Conservation (phyloP, 2,797 vertebrate species). For the Tamandua tetradactyla region DNA sequence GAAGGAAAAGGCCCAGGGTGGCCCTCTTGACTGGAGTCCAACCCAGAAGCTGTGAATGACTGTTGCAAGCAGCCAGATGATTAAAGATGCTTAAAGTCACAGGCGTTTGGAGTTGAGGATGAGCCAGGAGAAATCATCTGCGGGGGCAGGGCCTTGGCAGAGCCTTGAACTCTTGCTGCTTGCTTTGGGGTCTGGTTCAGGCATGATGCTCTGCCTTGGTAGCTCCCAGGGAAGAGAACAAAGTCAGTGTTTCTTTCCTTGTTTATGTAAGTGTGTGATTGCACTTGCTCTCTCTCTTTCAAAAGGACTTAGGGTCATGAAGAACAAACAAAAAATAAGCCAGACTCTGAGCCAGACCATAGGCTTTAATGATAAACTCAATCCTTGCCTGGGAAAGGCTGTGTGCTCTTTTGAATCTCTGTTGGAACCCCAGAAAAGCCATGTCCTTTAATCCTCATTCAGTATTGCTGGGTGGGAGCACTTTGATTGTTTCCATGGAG, state of each 20-base stretch:
- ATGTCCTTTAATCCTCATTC: too few relatives aligned
- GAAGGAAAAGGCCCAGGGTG: neutral
- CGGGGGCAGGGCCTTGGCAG: neutral
- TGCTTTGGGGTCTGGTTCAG: neutral
- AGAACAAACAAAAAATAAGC: neutral
- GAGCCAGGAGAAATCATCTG: neutral
- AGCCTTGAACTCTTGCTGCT: neutral
- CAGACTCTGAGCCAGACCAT: neutral
- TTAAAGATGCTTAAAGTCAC: neutral
- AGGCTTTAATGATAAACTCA: neutral
- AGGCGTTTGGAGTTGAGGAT: neutral
- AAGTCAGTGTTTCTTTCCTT: neutral
- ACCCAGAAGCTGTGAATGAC: constrained; percentile 4
- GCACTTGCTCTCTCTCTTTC: neutral
- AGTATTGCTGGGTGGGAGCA: too few relatives aligned
- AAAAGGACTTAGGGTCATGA: neutral
- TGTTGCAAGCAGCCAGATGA: neutral
- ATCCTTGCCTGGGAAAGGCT: neutral
- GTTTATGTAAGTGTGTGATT: neutral
- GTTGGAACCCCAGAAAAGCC: too few relatives aligned
- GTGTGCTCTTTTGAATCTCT: too few relatives aligned
- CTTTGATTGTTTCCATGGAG: too few relatives aligned
- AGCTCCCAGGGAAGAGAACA: neutral
- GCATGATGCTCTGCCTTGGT: neutral
- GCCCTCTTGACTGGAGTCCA: neutral